Evolutionary conservation across 2,888 invertebrate species (phyloP).

Genomic region (Mythimna loreyi): DNA sequence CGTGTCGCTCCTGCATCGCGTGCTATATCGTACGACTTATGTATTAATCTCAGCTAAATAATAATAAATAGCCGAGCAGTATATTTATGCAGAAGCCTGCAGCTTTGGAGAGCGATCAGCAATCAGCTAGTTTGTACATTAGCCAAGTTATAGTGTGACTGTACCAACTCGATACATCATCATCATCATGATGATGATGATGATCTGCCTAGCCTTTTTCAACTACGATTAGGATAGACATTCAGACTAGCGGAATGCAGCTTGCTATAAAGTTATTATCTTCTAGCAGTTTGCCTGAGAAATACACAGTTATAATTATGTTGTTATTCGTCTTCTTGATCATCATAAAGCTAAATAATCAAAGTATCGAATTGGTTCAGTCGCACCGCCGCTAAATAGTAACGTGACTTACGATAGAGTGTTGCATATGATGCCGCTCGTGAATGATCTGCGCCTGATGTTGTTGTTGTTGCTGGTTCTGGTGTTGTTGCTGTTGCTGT

Average conservation of each 20-base stretch:
- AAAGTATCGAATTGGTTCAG: slow-evolving; percentile 15
- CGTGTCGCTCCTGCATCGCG: slow-evolving; percentile 66
- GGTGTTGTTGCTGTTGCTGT: slow-evolving; percentile 74
- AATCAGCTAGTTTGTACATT: slow-evolving; percentile 23
- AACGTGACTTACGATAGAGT: slow-evolving; percentile 65
- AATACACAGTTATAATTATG: too few relatives aligned
- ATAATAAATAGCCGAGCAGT: slow-evolving; percentile 26
- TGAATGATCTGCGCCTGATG: slow-evolving; percentile 72
- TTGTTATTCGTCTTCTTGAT: too few relatives aligned
- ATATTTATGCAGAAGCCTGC: slow-evolving; percentile 9
- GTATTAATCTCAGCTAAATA: slow-evolving; percentile 50
- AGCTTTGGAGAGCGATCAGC: slow-evolving; percentile 19
- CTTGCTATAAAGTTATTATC: too few relatives aligned
- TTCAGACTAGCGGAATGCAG: background rate
- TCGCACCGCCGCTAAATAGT: slow-evolving; percentile 49
- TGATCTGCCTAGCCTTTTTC: background rate
- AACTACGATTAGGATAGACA: background rate
- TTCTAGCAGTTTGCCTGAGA: too few relatives aligned
- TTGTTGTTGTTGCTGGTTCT: slow-evolving; percentile 68
- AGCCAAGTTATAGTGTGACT: slow-evolving; percentile 3
- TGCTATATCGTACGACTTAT: slow-evolving; percentile 56
- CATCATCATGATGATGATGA: too few relatives aligned
- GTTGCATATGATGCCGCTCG: slow-evolving; percentile 65
- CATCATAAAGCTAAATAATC: too few relatives aligned
- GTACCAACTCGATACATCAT: slow-evolving; percentile 23